Base-by-base conservation (phyloP, 2,797 vertebrate species). In the Lepidocolaptes lacrymiger region DNA sequence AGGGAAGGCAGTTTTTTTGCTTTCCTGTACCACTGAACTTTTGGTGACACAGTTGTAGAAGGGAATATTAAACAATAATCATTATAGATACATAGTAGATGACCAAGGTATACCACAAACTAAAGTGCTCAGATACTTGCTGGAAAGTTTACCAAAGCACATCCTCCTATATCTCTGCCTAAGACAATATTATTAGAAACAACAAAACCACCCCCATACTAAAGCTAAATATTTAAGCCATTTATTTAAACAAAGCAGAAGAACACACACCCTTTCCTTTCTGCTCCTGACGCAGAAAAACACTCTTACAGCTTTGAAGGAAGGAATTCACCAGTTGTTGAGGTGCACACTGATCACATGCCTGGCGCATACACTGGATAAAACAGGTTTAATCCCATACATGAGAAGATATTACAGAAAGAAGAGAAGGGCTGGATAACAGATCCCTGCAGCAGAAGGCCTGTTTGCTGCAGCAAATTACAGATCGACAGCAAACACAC, bases 141-240 rank as follows among this genome's bases (percentile, higher is more conserved):
- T 76, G 51, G 34, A 34, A 85, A 55, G 39, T 85, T 85, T 93
- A 66, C 41, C 49, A 27, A 36, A 71, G 79, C 68, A 74, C 56
- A 75, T 85, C 49, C 32, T 84, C 56, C 64, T 86, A 7, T 80
- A 64, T 64, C 58, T 84, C 68, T 0, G 51, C 91, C 85, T 58
- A 71, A 89, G 64, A 58, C 64, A 93, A 89, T 85, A 80, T 91
- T 91, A 71, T 74, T 46, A 88, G 85, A 85, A 88, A 92, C 10
- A 72, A 95, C 69, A 93, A 91, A 92, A 64, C 10, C 72, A 88
- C 34, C 68, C 72, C 71, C 49, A 46, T 23, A 46, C 49, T 64
- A 78, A 83, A 91, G 39, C 82, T 89, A 83, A 95, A 92, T 39
- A 89, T 74, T 88, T 79, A 89, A 74, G 51, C 27, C 54, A 36